Conservation (phyloP, 2,113 vertebrate genomes). For the Saccopteryx leptura region DNA sequence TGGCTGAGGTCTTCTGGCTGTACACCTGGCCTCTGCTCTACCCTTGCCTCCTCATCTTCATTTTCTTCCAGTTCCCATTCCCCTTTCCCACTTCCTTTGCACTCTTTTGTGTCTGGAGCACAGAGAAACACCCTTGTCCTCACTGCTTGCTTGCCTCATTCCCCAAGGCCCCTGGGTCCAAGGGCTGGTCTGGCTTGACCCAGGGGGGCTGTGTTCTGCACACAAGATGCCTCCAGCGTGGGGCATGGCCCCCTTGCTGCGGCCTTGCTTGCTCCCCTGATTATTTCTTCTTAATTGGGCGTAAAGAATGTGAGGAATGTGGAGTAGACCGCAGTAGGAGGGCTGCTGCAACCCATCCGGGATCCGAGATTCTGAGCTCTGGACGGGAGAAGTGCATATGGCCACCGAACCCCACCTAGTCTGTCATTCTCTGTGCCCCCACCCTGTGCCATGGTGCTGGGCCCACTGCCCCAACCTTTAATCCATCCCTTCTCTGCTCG, state of each 20-base stretch:
- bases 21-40: background rate
- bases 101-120: background rate
- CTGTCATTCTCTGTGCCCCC: background rate
- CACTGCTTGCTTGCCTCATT: background rate
- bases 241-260: conserved; percentile 31
- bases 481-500: background rate
- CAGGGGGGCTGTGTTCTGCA: background rate
- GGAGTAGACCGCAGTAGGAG: conserved; percentile 41
- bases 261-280: conserved; percentile 73
- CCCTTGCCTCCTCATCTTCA: background rate
- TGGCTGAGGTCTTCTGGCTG: background rate
- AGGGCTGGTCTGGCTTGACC: background rate
- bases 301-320: conserved; percentile 84
- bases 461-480: background rate
- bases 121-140: background rate
- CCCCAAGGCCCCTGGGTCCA: background rate
- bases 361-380: conserved; percentile 29
- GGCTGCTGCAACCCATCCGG: background rate
- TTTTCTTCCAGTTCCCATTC: background rate
- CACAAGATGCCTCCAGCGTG: background rate
- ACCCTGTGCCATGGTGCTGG: rapidly evolving
- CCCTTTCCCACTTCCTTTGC: background rate
- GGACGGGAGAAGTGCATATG: conserved; percentile 46
- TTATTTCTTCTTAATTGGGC: conserved; percentile 85
- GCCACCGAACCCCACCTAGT: background rate